Conservation (phyloP, 2,797 vertebrate genomes). For the Paguma larvata region DNA sequence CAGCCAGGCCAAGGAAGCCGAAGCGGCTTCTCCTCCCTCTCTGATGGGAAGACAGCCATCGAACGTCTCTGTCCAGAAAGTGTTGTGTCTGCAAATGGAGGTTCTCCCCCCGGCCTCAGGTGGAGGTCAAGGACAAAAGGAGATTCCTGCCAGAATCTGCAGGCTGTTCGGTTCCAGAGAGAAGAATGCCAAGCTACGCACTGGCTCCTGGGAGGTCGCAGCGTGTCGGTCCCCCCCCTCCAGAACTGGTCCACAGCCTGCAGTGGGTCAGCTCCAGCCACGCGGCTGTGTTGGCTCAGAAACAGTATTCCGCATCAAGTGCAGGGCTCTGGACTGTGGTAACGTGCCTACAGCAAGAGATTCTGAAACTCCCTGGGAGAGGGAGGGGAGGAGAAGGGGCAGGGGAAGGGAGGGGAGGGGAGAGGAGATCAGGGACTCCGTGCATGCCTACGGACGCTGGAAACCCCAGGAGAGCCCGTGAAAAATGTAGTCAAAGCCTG, state of each 20-base stretch:
- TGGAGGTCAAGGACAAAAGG: not conserved
- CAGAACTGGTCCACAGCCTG: not conserved
- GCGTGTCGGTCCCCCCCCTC: not conserved
- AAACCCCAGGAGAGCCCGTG: not conserved
- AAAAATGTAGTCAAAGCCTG: not conserved
- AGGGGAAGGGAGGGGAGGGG: not conserved
- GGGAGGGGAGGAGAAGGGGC: not conserved
- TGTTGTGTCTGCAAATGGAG: not conserved
- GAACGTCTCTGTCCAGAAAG: not conserved
- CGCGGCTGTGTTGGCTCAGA: not conserved
- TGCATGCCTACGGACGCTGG: not conserved
- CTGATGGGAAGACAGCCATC: not conserved
- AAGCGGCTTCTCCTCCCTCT: not conserved
- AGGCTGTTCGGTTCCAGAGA: not conserved
- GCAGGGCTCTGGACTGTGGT: not conserved
- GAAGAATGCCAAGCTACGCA: not conserved
- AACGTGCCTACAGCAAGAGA: not conserved
- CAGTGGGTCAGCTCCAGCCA: not conserved
- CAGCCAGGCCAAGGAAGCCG: not conserved
- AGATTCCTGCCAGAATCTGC: not conserved
- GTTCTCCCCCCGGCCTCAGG: not conserved
- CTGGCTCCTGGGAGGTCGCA: fast-evolving
- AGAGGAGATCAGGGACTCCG: too few relatives aligned
- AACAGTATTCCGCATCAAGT: fast-evolving
- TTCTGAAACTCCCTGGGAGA: not conserved